phyloP scores from a whole-genome alignment of 2,888 invertebrate genomes.

The Lithophane semibrunnea region DNA sequence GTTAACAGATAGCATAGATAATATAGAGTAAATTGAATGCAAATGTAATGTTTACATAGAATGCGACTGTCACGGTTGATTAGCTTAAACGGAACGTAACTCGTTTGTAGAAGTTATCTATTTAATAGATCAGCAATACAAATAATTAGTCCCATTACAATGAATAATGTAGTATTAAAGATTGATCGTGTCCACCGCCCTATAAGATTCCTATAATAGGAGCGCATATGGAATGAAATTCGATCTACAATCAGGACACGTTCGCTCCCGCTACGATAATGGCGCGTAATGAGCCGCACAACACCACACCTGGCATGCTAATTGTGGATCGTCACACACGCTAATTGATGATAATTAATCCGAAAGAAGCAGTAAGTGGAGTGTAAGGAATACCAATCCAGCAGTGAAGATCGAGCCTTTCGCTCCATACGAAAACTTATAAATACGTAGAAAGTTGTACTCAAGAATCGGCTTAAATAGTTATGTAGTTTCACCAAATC shows the following conservation, averaged over 20 bases:
- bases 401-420: constrained; percentile 54
- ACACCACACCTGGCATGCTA: constrained; percentile 80
- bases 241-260: constrained; percentile 80
- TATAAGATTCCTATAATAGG: constrained; percentile 62
- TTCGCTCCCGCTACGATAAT: constrained; percentile 81
- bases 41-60: constrained; percentile 62
- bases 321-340: constrained; percentile 74
- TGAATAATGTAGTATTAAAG: constrained; percentile 75
- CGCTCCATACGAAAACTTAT: constrained; percentile 57
- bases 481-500: constrained; percentile 41
- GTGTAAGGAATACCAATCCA: constrained; percentile 54
- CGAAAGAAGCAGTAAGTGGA: constrained; percentile 67
- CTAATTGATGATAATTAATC: constrained; percentile 78
- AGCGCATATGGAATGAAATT: constrained; percentile 75
- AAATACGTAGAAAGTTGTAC: constrained; percentile 58
- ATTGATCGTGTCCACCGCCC: constrained; percentile 73
- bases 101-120: constrained; percentile 57
- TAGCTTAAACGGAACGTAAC: constrained; percentile 46
- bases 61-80: constrained; percentile 61
- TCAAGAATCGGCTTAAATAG: constrained; percentile 35
- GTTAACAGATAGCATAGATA: constrained; percentile 44
- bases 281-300: constrained; percentile 81
- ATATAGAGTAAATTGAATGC: constrained; percentile 54
- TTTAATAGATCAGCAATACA: constrained; percentile 63
- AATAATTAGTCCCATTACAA: constrained; percentile 65